Percentiles rank a stretch among this genome's conserved stretches.
These are phyloP conservation scores for Tetrax tetrax DNA, from an alignment of 2,113 vertebrate genomes.

Conservation along the genomic window DNA sequence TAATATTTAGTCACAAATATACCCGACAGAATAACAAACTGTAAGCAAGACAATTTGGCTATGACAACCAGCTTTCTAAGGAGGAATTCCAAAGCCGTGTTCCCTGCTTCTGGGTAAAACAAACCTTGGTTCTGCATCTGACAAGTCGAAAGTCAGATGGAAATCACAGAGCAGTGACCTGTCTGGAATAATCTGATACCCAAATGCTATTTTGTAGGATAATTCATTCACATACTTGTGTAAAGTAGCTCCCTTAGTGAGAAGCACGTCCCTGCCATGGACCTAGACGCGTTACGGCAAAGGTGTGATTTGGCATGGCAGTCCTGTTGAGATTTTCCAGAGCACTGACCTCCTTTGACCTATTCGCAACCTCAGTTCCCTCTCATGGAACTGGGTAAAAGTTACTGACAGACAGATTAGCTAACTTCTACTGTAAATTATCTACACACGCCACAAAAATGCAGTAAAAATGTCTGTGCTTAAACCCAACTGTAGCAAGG, in stretches of 20 bases:
- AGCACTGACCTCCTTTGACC: not conserved
- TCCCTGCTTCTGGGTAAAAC: not conserved
- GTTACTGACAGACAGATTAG: not conserved
- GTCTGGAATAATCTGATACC: not conserved
- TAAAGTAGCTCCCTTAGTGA: not conserved
- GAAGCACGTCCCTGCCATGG: not conserved
- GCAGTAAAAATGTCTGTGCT: not conserved
- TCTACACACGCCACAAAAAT: not conserved
- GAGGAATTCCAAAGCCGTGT: not conserved
- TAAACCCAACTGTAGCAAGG: not conserved
- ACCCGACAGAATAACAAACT: not conserved
- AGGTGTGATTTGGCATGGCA: not conserved
- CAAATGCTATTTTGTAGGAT: not conserved
- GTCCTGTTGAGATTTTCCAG: not conserved
- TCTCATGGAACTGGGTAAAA: not conserved
- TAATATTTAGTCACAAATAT: not conserved
- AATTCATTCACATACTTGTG: not conserved
- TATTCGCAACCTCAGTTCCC: not conserved
- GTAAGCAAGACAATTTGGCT: not conserved
- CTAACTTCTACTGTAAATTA: not conserved
- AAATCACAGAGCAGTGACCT: not conserved
- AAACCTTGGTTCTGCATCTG: not conserved
- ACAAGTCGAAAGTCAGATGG: not conserved
- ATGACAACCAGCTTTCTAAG: not conserved
- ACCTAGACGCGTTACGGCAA: not conserved